Evolutionary conservation across 2,888 invertebrate genomes (phyloP).

Genomic region (Dysmachus trigonus): DNA sequence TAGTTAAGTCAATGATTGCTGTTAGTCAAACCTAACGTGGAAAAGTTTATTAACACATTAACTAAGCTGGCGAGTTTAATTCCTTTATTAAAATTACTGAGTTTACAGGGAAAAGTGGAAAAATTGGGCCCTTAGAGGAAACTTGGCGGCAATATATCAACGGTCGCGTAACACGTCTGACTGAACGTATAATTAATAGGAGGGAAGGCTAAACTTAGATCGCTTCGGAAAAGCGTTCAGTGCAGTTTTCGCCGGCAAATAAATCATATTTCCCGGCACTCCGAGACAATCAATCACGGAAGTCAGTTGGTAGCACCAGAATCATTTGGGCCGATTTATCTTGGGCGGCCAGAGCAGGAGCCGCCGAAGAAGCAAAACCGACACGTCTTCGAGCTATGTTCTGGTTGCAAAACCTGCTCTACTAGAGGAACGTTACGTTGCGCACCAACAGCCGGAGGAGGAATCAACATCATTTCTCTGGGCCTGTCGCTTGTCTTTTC

Average conservation of each 20-base stretch:
- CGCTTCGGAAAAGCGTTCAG: neutral
- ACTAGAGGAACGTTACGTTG: neutral
- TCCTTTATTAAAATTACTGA: neutral
- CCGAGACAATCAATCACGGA: neutral
- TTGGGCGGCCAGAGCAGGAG: neutral
- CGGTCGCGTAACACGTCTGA: neutral
- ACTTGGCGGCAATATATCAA: neutral
- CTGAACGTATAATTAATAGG: neutral
- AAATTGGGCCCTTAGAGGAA: neutral
- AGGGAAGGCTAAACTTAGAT: neutral
- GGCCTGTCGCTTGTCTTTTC: neutral
- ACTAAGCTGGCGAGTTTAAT: neutral
- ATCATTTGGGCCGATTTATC: slow-evolving; percentile 12
- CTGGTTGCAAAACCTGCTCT: neutral
- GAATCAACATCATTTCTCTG: neutral
- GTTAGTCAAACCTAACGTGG: too few relatives aligned
- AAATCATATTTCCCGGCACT: neutral
- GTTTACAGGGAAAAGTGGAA: neutral
- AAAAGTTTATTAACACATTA: neutral
- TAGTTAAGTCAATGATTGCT: too few relatives aligned
- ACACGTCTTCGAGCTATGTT: neutral
- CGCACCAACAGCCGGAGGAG: neutral
- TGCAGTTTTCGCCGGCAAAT: neutral
- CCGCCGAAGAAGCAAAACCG: neutral
- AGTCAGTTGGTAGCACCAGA: slow-evolving; percentile 3